Evolutionary conservation across 2,797 vertebrate species (phyloP), one percentile per base, ranked within the genome.

Genomic region (Falco columbarius): DNA sequence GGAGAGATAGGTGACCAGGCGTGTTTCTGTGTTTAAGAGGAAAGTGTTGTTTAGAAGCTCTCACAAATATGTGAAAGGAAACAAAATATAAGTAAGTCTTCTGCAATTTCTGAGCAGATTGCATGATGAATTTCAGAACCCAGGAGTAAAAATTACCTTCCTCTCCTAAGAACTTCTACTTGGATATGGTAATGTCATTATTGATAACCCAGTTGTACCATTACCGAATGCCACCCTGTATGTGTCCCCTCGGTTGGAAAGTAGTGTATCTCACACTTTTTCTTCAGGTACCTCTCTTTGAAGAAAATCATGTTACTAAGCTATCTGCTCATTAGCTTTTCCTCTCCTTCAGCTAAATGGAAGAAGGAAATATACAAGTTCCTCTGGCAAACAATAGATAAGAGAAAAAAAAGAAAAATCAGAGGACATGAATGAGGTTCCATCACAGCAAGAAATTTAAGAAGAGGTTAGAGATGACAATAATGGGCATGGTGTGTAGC

Each of bases 391-490:
- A 87, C 10, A 72, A 72, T 34, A 89, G 63, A 62, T 10, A 2
- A 11, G 8, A 23, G 16, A 3, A 14, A n/a, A 13, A n/a, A 42
- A 47, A 65, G 71, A 59, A 40, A 40, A 40, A 40, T 32, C 27
- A 61, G 38, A 89, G 81, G 44, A 85, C 34, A 86, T 61, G 46
- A 81, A 89, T 74, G 65, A 92, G 26, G 34, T 58, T 93, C 71
- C 54, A 83, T 49, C 63, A 56, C 36, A 59, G 68, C 2, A 71
- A 80, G 42, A 86, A 92, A 91, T 65, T 67, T 42, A 74, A 95
- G 75, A 29, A 91, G 82, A 95, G 42, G 82, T 81, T 95, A 88
- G 82, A 72, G 21, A 65, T 62, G 14, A 47, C 56, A 91, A 86
- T 72, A 90, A 81, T 9, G 27, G 54, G 34, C 42, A 75, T n/a